Conservation (phyloP, 2,797 vertebrate species). For the Onychomys leucogaster region DNA sequence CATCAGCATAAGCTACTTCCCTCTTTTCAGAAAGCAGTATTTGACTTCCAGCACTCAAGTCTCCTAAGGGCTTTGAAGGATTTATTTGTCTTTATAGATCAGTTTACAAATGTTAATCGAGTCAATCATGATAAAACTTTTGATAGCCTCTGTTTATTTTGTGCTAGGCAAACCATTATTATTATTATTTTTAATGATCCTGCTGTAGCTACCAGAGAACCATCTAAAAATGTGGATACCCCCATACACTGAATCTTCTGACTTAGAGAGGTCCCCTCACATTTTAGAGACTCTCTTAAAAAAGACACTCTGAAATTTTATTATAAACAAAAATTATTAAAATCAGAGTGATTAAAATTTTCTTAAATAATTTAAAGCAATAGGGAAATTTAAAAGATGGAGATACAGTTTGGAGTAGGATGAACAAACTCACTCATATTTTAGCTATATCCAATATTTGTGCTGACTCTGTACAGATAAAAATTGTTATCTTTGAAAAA, state of each 20-base stretch:
- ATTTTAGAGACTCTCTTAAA: background rate
- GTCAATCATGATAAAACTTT: background rate
- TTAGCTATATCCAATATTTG: background rate
- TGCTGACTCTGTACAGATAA: background rate
- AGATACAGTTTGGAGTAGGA: background rate
- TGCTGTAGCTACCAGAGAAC: background rate
- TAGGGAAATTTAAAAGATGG: background rate
- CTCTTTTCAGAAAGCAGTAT: background rate
- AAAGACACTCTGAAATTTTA: background rate
- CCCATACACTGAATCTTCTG: background rate
- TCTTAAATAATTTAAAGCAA: background rate
- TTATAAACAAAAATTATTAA: background rate
- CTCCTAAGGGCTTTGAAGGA: background rate
- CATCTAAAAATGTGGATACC: background rate
- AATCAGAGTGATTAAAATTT: background rate
- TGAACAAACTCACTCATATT: background rate
- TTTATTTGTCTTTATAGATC: constrained; percentile 10
- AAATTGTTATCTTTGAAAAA: background rate
- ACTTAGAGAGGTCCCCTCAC: background rate
- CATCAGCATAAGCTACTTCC: background rate
- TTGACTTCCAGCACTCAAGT: constrained; percentile 31
- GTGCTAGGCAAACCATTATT: background rate
- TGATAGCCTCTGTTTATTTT: constrained; percentile 3
- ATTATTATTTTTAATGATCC: background rate
- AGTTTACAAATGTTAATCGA: constrained; percentile 54